A percentile compares a stretch with the other conserved stretches of the same genome.
These are phyloP conservation scores for Lophotriccus pileatus DNA, from an alignment of 2,797 vertebrate species.

Conservation along the genomic window DNA sequence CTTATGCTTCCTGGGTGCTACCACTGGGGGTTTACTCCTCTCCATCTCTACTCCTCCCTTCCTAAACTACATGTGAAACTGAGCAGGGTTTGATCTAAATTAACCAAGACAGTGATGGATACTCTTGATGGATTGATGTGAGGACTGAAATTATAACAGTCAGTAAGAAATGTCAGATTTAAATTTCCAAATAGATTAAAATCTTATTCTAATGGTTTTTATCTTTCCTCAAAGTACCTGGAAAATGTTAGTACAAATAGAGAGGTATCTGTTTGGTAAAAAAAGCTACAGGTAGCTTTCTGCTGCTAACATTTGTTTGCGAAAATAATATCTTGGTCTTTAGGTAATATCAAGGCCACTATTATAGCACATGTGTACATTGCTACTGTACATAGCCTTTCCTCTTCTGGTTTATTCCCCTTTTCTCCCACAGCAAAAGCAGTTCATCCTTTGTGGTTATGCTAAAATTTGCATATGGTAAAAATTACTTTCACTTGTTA, in stretches of 20 bases:
- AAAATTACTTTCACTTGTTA: not conserved
- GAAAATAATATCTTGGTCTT: not conserved
- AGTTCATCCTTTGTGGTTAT: not conserved
- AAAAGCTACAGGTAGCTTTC: not conserved
- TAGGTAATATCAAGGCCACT: not conserved
- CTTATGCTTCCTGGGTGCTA: not conserved
- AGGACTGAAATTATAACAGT: not conserved
- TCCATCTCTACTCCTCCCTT: not conserved
- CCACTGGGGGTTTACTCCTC: not conserved
- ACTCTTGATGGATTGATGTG: not conserved
- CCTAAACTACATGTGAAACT: not conserved
- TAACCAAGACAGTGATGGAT: not conserved
- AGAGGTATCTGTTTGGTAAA: not conserved
- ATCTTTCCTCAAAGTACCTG: not conserved
- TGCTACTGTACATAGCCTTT: not conserved
- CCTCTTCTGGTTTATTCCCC: not conserved
- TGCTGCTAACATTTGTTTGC: not conserved
- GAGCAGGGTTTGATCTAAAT: not conserved
- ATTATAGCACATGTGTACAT: not conserved
- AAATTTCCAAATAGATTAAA: not conserved
- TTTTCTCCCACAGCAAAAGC: not conserved
- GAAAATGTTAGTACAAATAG: not conserved
- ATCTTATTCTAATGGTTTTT: not conserved
- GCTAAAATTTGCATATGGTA: not conserved
- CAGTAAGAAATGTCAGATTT: not conserved